These are phyloP conservation scores for Malurus elegans DNA, from an alignment of 2,113 vertebrate genomes.

Conservation along the genomic window DNA sequence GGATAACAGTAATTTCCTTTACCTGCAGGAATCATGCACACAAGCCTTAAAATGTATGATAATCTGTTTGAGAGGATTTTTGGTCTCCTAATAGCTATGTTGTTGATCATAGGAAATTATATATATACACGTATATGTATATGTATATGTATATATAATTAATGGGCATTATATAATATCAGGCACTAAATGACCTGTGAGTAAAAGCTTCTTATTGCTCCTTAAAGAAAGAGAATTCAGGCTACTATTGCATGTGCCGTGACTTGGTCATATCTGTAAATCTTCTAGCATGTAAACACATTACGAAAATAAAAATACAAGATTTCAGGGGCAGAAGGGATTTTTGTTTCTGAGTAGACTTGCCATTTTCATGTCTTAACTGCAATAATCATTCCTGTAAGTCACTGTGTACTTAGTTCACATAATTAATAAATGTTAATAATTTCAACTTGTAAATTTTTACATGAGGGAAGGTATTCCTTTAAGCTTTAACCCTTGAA, in stretches of 20 bases:
- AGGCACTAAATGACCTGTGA: not conserved
- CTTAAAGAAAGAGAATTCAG: not conserved
- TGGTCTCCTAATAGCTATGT: not conserved
- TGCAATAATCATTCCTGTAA: not conserved
- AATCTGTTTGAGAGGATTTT: not conserved
- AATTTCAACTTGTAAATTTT: not conserved
- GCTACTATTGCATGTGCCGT: not conserved
- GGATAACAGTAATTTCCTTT: not conserved
- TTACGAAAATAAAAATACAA: not conserved
- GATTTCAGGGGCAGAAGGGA: not conserved
- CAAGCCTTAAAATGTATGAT: not conserved
- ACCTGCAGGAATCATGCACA: not conserved
- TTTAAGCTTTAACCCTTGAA: not conserved
- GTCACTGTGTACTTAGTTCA: not conserved
- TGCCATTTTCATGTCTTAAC: not conserved
- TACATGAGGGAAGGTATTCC: not conserved
- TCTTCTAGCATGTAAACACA: not conserved
- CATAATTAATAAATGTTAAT: not conserved
- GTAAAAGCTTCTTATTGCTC: not conserved
- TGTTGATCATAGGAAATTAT: not conserved
- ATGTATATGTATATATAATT: not conserved
- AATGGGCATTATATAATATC: not conserved
- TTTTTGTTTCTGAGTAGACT: not conserved
- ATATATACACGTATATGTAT: not conserved
- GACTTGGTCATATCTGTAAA: not conserved